Evolutionary conservation across 1,140 invertebrate genomes (phyloP).

Genomic region (Oncopodura yosiiana): DNA sequence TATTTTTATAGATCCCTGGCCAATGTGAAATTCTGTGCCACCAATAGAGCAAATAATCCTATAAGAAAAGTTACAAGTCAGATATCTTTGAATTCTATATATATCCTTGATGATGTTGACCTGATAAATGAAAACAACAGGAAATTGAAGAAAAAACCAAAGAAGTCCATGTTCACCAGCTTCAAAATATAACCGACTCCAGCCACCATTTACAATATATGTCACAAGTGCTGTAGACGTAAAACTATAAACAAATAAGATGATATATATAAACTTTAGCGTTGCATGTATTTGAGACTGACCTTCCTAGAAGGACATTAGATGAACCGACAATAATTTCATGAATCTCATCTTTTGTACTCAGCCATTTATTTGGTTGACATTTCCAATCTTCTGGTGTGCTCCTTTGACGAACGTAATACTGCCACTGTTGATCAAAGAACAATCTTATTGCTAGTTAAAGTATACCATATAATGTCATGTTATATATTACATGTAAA

Average conservation of each 20-base stretch:
- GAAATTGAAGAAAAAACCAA: constrained; percentile 56
- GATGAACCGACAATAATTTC: constrained; percentile 55
- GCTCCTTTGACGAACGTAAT: constrained; percentile 51
- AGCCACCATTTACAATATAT: constrained; percentile 57
- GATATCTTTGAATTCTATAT: too few species aligned
- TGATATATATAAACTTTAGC: too few species aligned
- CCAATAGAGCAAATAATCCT: constrained; percentile 56
- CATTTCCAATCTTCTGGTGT: constrained; percentile 59
- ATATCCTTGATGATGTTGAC: constrained; percentile 62
- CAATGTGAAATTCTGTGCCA: constrained; percentile 56
- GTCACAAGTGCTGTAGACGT: constrained; percentile 51
- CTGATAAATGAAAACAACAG: constrained; percentile 54
- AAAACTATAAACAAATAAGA: too few species aligned
- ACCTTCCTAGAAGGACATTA: constrained; percentile 48
- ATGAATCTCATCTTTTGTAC: constrained; percentile 54
- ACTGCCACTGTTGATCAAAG: constrained; percentile 67
- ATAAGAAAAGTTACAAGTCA: too few species aligned
- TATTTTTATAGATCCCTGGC: constrained; percentile 57
- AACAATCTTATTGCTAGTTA: too few species aligned
- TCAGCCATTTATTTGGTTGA: constrained; percentile 57
- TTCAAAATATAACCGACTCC: constrained; percentile 53
- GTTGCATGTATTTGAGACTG: too few species aligned
- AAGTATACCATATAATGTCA: not conserved
- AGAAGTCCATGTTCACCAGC: constrained; percentile 52
- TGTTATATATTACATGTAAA: constrained; percentile 53